Percentiles rank a stretch among this genome's conserved stretches.
phyloP scores from a whole-genome alignment of 2,888 invertebrate species.

The Corbicula japonica region DNA sequence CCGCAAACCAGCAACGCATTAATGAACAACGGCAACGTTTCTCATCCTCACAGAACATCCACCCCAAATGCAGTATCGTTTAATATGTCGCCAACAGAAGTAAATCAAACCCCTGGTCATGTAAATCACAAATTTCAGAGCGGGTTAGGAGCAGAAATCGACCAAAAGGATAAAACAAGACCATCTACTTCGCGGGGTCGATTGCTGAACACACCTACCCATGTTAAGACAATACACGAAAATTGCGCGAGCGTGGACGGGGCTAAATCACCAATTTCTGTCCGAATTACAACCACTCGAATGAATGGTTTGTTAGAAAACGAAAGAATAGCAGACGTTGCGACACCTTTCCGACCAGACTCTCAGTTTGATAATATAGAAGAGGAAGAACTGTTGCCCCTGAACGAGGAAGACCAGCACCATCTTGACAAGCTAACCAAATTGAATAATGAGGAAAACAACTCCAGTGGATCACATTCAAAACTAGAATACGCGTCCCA shows the following conservation, averaged over 20 bases:
- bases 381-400: slow-evolving; percentile 25
- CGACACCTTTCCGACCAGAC: background rate
- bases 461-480: background rate
- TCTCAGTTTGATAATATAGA: background rate
- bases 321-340: background rate
- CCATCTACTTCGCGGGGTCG: too few species aligned
- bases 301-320: background rate
- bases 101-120: too few species aligned
- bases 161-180: too few species aligned
- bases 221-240: background rate
- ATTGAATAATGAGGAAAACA: background rate
- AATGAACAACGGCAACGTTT: too few species aligned
- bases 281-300: slow-evolving; percentile 4
- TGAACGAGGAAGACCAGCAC: slow-evolving; percentile 9
- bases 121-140: too few species aligned
- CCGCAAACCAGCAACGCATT: background rate
- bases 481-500: too few species aligned
- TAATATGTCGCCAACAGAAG: too few species aligned
- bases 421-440: slow-evolving; percentile 8
- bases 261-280: background rate
- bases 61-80: too few species aligned
- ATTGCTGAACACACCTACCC: too few species aligned
- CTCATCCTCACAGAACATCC: too few species aligned
- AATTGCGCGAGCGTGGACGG: background rate
- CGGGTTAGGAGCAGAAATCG: too few species aligned